Evolutionary conservation across 1,140 invertebrate genomes (phyloP), one percentile per base, ranked within the genome.

Genomic region (Cheumatopsyche charites): DNA sequence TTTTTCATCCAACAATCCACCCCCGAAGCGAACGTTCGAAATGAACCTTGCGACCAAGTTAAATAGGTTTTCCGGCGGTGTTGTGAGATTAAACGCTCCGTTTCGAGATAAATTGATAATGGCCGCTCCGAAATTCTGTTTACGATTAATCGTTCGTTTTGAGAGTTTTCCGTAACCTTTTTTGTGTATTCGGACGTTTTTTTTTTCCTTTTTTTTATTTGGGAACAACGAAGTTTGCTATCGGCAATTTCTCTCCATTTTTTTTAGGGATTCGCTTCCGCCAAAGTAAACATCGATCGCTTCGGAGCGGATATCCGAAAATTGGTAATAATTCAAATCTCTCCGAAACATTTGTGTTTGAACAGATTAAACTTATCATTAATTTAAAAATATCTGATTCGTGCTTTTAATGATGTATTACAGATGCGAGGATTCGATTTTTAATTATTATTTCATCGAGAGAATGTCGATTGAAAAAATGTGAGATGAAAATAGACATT

Each of bases 31-130:
- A 58, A 25, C 55, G 9, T 58, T 58, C 23, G 25, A 52, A 52
- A 52, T 19, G 47, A 52, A 19, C 9, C 47, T 19, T 52, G 47
- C 47, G 47, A 15, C 47, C 47, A 52, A 52, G 19, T 52, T 58
- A 25, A 58, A 58, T 23, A 19, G 55, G 55, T 58, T 26, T 1
- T 13, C 23, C 11, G 15, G 15, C 55, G 55, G 55, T 23, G 55
- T 58, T 58, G 23, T 23, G 55, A 58, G 55, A 58, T 58, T 58
- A 58, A 58, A 25, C 55, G 55, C 19, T 52, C 47, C 47, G 47
- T 58, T 58, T 58, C 17, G 23, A 58, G 55, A 58, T 58, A 58
- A 58, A 58, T 58, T 58, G 55, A 58, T 58, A 58, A 58, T 58
- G 55, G 55, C 21, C 55, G 55, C 55, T 58, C 55, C 21, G 23